Evolutionary conservation across 1,140 invertebrate genomes (phyloP).

Genomic region (Panonychus citri): DNA sequence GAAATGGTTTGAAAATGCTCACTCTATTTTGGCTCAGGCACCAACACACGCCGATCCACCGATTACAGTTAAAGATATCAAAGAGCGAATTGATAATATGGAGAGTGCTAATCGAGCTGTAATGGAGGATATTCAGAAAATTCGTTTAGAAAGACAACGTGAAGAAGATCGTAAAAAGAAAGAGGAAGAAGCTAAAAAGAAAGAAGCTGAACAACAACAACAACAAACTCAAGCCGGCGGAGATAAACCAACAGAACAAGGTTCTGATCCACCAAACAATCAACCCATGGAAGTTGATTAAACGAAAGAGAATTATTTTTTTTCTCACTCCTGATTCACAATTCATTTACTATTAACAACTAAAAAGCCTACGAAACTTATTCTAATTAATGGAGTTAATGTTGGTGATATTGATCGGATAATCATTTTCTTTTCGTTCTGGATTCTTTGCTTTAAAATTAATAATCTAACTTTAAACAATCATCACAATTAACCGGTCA

Average conservation of each 20-base stretch:
- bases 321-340: no score
- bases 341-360: background rate
- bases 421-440: background rate
- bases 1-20: constrained; percentile 6
- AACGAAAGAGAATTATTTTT: background rate
- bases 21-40: background rate
- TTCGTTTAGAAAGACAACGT: background rate
- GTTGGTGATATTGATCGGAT: background rate
- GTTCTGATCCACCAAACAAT: background rate
- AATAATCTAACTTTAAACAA: background rate
- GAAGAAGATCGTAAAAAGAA: constrained; percentile 7
- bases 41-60: background rate
- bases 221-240: background rate
- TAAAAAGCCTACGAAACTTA: background rate
- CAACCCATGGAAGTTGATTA: background rate
- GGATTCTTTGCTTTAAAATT: background rate
- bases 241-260: background rate
- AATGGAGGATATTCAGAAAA: constrained; percentile 3
- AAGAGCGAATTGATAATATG: background rate
- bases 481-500: no score
- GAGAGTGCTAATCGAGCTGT: background rate
- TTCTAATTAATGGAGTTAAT: background rate
- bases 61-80: constrained; percentile 3
- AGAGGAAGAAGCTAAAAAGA: constrained; percentile 4
- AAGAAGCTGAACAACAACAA: background rate